Conservation (phyloP, 2,113 vertebrate genomes). For the Bombycilla garrulus region DNA sequence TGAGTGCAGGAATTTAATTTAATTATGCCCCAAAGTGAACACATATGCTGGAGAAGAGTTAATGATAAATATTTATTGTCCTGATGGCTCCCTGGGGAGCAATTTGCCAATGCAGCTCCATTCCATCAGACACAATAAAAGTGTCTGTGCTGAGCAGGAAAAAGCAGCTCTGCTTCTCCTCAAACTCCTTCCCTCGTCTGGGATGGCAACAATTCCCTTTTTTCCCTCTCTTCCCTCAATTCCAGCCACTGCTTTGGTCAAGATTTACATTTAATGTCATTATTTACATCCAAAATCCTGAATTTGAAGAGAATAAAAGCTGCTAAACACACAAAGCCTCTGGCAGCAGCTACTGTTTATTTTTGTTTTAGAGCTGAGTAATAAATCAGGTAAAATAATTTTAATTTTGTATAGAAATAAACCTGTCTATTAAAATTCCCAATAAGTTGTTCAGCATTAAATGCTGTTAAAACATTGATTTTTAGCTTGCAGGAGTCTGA, state of each 20-base stretch:
- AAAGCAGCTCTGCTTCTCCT: constrained; percentile 76
- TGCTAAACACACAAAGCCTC: constrained; percentile 72
- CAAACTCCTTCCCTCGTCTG: constrained; percentile 76
- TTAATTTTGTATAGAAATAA: constrained; percentile 59
- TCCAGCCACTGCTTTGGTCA: constrained; percentile 26
- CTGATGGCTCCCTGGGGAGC: constrained; percentile 83
- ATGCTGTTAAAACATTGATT: not conserved
- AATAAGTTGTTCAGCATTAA: not conserved
- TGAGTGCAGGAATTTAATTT: not conserved
- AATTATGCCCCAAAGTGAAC: constrained; percentile 54
- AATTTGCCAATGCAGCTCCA: constrained; percentile 86
- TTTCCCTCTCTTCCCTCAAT: constrained; percentile 5
- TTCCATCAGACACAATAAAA: constrained; percentile 87
- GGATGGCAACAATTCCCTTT: constrained; percentile 64
- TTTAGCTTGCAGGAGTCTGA: not conserved
- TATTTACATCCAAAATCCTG: constrained; percentile 58
- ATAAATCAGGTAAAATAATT: constrained; percentile 67
- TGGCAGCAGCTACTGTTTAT: constrained; percentile 74
- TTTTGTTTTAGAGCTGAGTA: constrained; percentile 46
- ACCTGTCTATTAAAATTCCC: not conserved
- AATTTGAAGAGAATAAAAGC: constrained; percentile 72
- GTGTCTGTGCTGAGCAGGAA: constrained; percentile 40
- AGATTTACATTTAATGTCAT: constrained; percentile 62
- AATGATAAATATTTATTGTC: constrained; percentile 79
- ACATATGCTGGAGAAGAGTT: constrained; percentile 76